Evolutionary conservation across 1,140 invertebrate genomes (phyloP).

Genomic region (Phortica variegata): DNA sequence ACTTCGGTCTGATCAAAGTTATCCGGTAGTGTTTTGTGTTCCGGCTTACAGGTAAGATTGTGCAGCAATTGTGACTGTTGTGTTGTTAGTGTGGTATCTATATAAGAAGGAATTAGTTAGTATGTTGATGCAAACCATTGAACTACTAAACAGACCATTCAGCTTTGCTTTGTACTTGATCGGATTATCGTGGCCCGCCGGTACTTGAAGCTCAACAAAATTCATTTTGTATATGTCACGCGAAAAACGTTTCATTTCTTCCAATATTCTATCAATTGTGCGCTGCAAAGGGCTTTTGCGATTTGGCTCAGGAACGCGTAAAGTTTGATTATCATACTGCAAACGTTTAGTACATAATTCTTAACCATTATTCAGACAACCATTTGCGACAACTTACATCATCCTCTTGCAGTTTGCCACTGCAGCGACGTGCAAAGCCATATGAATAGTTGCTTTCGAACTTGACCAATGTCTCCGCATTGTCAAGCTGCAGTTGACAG

Average conservation of each 20-base stretch:
- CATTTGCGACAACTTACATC: conserved; percentile 27
- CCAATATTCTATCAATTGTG: conserved; percentile 30
- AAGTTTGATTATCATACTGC: conserved; percentile 34
- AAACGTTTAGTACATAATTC: conserved; percentile 1
- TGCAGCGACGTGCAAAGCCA: conserved; percentile 36
- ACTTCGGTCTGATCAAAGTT: conserved; percentile 30
- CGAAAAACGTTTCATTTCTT: conserved; percentile 46
- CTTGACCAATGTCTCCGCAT: conserved; percentile 25
- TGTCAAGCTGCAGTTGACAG: conserved; percentile 40
- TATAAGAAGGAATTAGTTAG: background rate
- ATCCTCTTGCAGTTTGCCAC: conserved; percentile 14
- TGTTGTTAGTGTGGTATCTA: conserved; percentile 36
- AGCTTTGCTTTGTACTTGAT: conserved; percentile 41
- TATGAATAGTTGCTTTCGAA: conserved; percentile 34
- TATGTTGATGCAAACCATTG: background rate
- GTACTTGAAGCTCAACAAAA: conserved; percentile 49
- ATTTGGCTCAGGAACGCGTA: conserved; percentile 34
- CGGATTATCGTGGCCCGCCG: conserved; percentile 50
- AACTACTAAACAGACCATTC: conserved; percentile 16
- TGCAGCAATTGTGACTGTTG: conserved; percentile 44
- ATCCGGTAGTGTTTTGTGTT: conserved; percentile 8
- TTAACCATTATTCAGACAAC: background rate
- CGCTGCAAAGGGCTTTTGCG: conserved; percentile 38
- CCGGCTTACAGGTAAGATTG: conserved; percentile 29
- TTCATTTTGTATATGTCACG: conserved; percentile 53